phyloP scores from a whole-genome alignment of 2,797 vertebrate genomes.

The Muscicapa striata region DNA sequence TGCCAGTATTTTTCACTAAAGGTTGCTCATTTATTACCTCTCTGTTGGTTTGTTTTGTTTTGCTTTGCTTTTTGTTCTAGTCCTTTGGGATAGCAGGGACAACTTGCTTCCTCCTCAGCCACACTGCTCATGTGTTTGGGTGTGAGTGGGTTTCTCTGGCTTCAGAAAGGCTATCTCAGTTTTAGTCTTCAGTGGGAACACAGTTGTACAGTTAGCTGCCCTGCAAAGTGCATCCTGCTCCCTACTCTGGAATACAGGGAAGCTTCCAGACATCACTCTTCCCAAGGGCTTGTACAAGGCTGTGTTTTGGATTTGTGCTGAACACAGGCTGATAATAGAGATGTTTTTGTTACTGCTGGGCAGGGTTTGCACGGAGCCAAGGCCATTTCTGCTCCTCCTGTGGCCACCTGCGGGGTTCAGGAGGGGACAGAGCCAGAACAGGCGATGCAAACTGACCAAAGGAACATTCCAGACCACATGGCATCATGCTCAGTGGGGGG shows the following conservation, averaged over 20 bases:
- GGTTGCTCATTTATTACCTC: neutral
- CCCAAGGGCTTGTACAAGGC: neutral
- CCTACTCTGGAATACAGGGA: neutral
- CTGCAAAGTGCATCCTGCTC: neutral
- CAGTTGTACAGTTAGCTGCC: neutral
- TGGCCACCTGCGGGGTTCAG: accelerated
- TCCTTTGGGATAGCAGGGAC: neutral
- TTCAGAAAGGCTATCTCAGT: neutral
- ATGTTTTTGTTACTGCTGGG: neutral
- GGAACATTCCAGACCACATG: neutral
- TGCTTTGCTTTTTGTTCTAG: neutral
- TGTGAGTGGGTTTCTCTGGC: neutral
- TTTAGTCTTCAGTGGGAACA: neutral
- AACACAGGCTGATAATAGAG: neutral
- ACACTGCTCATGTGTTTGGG: neutral
- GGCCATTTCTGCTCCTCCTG: neutral
- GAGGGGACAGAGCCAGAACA: neutral
- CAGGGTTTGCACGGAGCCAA: neutral
- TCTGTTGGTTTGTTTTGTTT: neutral
- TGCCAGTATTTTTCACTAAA: neutral
- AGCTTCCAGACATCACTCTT: neutral
- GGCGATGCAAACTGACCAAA: neutral
- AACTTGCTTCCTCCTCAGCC: neutral
- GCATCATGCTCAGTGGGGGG: neutral
- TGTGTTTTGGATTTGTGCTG: neutral